A percentile compares a stretch with the other conserved stretches of the same genome.
Evolutionary conservation across 2,797 vertebrate species (phyloP).

Genomic region (Antrozous pallidus): DNA sequence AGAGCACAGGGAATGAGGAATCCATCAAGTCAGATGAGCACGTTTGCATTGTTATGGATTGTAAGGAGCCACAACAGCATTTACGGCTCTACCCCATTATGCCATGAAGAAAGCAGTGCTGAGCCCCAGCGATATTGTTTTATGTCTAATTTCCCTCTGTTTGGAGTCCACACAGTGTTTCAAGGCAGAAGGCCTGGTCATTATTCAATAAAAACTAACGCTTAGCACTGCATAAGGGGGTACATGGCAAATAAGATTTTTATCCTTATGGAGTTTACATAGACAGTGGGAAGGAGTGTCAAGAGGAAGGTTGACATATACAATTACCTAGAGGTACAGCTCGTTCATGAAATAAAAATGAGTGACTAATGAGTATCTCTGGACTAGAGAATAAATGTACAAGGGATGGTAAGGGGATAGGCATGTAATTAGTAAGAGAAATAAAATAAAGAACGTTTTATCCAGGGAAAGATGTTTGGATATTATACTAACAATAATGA

Average conservation of each 20-base stretch:
- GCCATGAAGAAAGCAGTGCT: background rate
- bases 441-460: background rate
- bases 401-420: background rate
- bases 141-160: background rate
- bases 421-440: background rate
- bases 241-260: background rate
- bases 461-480: background rate
- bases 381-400: background rate
- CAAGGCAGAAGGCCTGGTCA: background rate
- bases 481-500: background rate
- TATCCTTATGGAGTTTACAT: background rate
- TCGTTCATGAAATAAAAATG: background rate
- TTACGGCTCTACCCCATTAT: too few species aligned
- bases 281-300: background rate
- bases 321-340: background rate
- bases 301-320: background rate
- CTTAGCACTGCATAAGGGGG: background rate
- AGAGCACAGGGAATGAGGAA: background rate
- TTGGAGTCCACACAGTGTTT: background rate
- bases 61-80: background rate
- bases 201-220: background rate
- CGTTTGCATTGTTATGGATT: background rate
- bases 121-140: background rate
- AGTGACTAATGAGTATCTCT: background rate
- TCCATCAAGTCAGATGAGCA: background rate